Percentiles rank a stretch among this genome's conserved stretches.
Conservation (phyloP, 2,888 invertebrate species). For the Macropis europaea region DNA sequence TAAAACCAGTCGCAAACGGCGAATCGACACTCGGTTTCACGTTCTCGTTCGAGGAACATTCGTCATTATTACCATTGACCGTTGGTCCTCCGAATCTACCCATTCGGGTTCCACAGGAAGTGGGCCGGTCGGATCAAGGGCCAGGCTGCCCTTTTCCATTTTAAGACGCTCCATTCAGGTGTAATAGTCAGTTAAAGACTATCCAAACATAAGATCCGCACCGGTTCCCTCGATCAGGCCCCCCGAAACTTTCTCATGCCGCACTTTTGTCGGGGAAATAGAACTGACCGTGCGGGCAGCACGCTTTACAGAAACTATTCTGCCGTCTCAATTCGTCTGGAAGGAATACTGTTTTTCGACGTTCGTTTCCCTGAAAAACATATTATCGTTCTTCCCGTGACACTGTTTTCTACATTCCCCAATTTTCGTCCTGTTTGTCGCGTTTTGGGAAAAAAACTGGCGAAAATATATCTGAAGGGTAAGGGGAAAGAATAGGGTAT, state of each 20-base stretch:
- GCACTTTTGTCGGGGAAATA: constrained; percentile 35
- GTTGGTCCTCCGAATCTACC: constrained; percentile 66
- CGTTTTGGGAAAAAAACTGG: too few species aligned
- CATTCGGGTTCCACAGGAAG: constrained; percentile 76
- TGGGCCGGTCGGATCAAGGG: constrained; percentile 78
- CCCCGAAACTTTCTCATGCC: constrained; percentile 41
- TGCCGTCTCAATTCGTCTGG: constrained; percentile 15
- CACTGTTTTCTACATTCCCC: too few species aligned
- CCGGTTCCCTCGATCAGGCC: constrained; percentile 61
- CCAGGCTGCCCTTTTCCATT: constrained; percentile 74
- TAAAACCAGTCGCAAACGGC: constrained; percentile 49
- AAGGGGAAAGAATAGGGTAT: too few species aligned
- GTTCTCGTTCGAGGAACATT: constrained; percentile 65
- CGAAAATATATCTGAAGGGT: too few species aligned
- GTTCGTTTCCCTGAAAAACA: not conserved
- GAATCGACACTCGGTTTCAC: constrained; percentile 44
- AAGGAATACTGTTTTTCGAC: not conserved
- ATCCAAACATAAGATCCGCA: constrained; percentile 73
- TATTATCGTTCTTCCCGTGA: not conserved
- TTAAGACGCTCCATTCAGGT: constrained; percentile 75
- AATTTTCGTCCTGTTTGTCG: not conserved
- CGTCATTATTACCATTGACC: constrained; percentile 76
- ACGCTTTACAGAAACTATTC: constrained; percentile 6
- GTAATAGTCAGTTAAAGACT: constrained; percentile 79
- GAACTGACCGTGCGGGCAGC: constrained; percentile 5